phyloP scores from a whole-genome alignment of 2,888 invertebrate genomes.

The Metalampra italica region DNA sequence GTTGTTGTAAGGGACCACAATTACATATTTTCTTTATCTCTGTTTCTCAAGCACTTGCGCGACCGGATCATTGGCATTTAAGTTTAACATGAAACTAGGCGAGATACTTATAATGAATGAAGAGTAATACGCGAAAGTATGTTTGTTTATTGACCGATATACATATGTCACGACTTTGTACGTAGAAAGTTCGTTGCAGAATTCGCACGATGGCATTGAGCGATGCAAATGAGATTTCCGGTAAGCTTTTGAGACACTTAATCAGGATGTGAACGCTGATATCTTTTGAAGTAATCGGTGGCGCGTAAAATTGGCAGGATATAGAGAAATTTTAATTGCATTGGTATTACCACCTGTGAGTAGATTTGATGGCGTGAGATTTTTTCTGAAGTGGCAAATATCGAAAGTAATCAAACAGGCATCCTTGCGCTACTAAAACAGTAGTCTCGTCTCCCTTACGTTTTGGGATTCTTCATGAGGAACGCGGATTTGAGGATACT shows the following conservation, averaged over 20 bases:
- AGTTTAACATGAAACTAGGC: slow-evolving; percentile 2
- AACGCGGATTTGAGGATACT: no score
- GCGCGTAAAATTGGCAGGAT: neutral
- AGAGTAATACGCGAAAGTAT: slow-evolving; percentile 19
- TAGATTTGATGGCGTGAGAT: no score
- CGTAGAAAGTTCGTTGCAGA: slow-evolving; percentile 16
- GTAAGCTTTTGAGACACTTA: neutral
- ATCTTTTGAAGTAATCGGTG: neutral
- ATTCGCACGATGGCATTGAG: slow-evolving; percentile 4
- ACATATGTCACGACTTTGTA: slow-evolving; percentile 17
- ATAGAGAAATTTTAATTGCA: no score
- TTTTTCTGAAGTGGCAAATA: no score
- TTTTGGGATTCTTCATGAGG: no score
- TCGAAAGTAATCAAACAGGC: no score
- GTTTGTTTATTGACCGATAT: slow-evolving; percentile 5
- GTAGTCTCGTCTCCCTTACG: no score
- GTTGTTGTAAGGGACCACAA: neutral
- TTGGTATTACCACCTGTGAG: no score
- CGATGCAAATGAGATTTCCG: neutral
- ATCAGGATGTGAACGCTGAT: neutral
- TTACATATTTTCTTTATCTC: neutral
- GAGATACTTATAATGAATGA: slow-evolving; percentile 21
- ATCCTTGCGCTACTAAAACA: no score
- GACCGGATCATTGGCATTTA: neutral
- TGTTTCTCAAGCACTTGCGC: no score